Conservation (phyloP, 2,888 invertebrate species). For the Meloe dianella region DNA sequence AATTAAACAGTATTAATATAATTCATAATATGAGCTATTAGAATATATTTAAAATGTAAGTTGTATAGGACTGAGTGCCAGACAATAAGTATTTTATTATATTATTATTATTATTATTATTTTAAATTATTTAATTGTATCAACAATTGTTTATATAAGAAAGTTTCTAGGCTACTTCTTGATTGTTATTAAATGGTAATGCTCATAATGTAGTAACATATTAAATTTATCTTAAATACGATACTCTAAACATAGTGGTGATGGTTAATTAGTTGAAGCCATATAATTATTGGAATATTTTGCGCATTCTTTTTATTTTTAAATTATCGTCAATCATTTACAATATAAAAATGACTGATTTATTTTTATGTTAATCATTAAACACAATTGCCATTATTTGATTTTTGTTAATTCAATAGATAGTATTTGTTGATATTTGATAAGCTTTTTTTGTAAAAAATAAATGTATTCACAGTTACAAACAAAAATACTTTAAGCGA, state of each 20-base stretch:
- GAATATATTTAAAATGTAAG: conserved; percentile 41
- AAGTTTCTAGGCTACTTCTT: conserved; percentile 22
- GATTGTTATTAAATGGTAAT: conserved; percentile 21
- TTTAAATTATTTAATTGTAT: conserved; percentile 29
- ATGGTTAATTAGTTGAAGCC: conserved; percentile 28
- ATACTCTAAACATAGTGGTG: conserved; percentile 26
- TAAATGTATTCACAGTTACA: conserved; percentile 23
- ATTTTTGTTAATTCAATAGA: conserved; percentile 13
- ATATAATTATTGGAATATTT: conserved; percentile 14
- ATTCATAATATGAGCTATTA: conserved; percentile 29
- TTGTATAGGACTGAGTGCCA: conserved; percentile 52
- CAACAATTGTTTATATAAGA: conserved; percentile 30
- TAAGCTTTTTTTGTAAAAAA: conserved; percentile 26
- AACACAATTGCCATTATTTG: conserved; percentile 8
- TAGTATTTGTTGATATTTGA: conserved; percentile 24
- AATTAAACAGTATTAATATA: conserved; percentile 27
- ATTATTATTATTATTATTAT: conserved; percentile 16
- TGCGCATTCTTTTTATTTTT: conserved; percentile 1
- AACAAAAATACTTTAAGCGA: not conserved
- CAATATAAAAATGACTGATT: not conserved
- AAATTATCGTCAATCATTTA: not conserved
- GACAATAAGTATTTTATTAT: conserved; percentile 51
- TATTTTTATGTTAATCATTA: not conserved
- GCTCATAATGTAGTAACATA: conserved; percentile 22
- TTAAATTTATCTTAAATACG: conserved; percentile 18